Percentiles rank a stretch among this genome's conserved stretches.
These are phyloP conservation scores for Cecropterus lyciades DNA, from an alignment of 1,140 invertebrate genomes.

Conservation along the genomic window DNA sequence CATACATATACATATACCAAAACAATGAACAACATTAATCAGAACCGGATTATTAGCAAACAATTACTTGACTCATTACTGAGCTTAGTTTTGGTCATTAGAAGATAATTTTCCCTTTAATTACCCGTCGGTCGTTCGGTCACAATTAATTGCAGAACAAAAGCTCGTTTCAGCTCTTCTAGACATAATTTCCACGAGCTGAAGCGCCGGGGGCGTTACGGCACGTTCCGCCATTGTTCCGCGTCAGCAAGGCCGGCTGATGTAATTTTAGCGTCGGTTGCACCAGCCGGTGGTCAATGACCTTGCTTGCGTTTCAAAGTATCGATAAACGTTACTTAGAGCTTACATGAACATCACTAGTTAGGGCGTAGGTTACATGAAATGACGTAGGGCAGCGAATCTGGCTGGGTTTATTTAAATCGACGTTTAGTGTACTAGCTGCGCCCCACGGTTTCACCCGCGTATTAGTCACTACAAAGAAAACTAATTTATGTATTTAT, in stretches of 20 bases:
- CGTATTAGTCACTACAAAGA: too few relatives aligned
- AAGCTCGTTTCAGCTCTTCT: conserved; percentile 23
- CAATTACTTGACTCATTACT: not conserved
- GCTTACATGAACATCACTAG: conserved; percentile 60
- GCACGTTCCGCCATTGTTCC: conserved; percentile 68
- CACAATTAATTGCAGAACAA: not conserved
- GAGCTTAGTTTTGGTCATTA: not conserved
- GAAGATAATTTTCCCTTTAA: not conserved
- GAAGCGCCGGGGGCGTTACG: conserved; percentile 40
- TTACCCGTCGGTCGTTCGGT: not conserved
- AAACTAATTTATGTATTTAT: too few relatives aligned
- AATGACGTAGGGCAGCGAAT: too few relatives aligned
- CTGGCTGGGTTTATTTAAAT: too few relatives aligned
- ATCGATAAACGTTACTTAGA: conserved; percentile 53
- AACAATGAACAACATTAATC: not conserved
- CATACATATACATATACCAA: not conserved
- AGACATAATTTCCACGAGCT: conserved; percentile 10
- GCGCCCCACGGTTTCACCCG: too few relatives aligned
- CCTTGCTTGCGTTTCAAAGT: conserved; percentile 62
- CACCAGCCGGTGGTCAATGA: conserved; percentile 73
- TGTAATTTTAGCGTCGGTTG: conserved; percentile 67
- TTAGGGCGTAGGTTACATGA: conserved; percentile 31
- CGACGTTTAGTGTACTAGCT: too few relatives aligned
- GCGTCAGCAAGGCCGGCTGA: conserved; percentile 78
- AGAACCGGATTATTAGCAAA: not conserved